Percentiles rank a stretch among this genome's conserved stretches.
Evolutionary conservation across 2,113 vertebrate species (phyloP).

Genomic region (Colinus virginianus): DNA sequence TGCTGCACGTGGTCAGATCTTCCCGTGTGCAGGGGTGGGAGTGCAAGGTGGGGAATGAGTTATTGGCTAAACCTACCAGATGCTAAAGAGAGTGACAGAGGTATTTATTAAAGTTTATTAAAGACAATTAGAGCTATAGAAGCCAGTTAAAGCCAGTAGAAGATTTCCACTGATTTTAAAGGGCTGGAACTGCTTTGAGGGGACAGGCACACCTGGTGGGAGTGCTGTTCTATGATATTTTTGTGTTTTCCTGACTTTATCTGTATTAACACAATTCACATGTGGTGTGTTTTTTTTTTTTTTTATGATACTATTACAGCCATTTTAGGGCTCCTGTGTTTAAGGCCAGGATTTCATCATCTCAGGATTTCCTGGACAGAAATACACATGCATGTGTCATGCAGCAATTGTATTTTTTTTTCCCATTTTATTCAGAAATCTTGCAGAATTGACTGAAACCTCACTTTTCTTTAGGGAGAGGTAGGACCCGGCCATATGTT

Average conservation of each 20-base stretch:
- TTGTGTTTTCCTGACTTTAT: constrained; percentile 11
- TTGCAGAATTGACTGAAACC: neutral
- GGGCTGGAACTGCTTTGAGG: neutral
- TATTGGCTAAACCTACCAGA: neutral
- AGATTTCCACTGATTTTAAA: neutral
- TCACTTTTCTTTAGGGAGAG: neutral
- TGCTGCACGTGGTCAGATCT: neutral
- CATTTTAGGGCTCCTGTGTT: neutral
- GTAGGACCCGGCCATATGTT: neutral
- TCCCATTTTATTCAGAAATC: neutral
- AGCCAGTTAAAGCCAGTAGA: neutral
- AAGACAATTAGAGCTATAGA: neutral
- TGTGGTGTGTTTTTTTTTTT: neutral
- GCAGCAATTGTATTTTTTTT: neutral
- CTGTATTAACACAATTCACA: neutral
- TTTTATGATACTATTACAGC: neutral
- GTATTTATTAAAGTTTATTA: neutral
- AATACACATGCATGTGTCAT: neutral
- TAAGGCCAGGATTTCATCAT: neutral
- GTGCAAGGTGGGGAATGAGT: neutral
- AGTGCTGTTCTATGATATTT: neutral
- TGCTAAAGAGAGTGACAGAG: neutral
- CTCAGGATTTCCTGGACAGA: constrained; percentile 2
- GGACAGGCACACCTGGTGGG: neutral
- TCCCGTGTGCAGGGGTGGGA: rapidly evolving